Percentiles rank a stretch among this genome's conserved stretches.
These are phyloP conservation scores for Mamestra configurata DNA, from an alignment of 1,140 invertebrate genomes.

Conservation along the genomic window DNA sequence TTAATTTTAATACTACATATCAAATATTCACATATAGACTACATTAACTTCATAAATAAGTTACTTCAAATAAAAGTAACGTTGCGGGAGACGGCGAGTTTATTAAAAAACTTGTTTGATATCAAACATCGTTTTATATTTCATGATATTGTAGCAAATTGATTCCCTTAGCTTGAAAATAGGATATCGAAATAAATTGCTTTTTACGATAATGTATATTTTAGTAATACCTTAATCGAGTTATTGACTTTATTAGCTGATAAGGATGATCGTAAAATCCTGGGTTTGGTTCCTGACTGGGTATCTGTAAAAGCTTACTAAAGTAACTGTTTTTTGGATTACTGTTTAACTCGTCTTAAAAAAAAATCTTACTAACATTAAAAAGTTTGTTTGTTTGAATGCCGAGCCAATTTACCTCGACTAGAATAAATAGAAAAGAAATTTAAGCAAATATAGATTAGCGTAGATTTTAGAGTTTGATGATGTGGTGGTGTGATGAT, in stretches of 20 bases:
- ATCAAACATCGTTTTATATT: neutral
- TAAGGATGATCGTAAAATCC: no score
- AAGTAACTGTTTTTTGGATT: no score
- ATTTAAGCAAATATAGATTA: no score
- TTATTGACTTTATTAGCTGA: slow-evolving; percentile 18
- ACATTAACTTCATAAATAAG: neutral
- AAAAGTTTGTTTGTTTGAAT: no score
- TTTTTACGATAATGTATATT: neutral
- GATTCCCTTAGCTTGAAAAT: neutral
- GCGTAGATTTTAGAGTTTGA: no score
- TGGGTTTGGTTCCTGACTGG: no score
- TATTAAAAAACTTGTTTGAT: slow-evolving; percentile 34
- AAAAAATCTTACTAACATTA: no score
- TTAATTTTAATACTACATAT: neutral
- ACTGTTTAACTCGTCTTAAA: no score
- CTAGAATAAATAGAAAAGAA: no score
- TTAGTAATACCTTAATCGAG: neutral
- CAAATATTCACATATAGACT: neutral
- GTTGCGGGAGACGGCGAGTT: neutral
- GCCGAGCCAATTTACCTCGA: no score
- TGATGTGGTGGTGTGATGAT: no score
- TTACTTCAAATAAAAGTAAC: neutral
- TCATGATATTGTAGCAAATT: neutral
- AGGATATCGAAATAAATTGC: neutral
- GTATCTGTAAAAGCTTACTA: no score